These are phyloP conservation scores for Brachionus manjavacas DNA, from an alignment of 1,140 invertebrate species.

Conservation along the genomic window DNA sequence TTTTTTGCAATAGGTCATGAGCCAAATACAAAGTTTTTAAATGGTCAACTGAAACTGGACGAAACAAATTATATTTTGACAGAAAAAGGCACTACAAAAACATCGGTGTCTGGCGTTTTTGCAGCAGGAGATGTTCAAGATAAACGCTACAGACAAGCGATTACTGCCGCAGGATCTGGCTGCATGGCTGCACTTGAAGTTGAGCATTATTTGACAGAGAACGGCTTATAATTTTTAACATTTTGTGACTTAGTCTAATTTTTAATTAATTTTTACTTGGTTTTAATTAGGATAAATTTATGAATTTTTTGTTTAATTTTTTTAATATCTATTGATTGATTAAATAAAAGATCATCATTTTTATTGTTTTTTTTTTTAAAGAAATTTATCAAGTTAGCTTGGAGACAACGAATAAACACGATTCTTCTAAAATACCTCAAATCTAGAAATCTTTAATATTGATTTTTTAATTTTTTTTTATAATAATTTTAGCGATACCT, in stretches of 20 bases:
- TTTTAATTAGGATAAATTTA: background rate
- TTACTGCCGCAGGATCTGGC: slow-evolving; percentile 1
- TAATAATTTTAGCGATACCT: too few relatives aligned
- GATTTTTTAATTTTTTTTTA: too few relatives aligned
- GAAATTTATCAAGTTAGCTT: too few relatives aligned
- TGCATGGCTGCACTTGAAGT: slow-evolving; percentile 22
- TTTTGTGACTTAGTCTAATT: background rate
- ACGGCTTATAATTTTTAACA: background rate
- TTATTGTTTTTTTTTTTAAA: too few relatives aligned
- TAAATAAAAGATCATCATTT: too few relatives aligned
- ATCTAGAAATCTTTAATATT: too few relatives aligned
- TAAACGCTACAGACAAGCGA: slow-evolving; percentile 21
- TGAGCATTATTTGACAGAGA: slow-evolving; percentile 17
- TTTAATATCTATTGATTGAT: background rate
- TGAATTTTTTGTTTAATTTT: background rate
- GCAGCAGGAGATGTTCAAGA: slow-evolving; percentile 28
- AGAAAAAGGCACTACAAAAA: slow-evolving; percentile 11
- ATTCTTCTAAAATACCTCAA: too few relatives aligned
- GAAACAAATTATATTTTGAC: slow-evolving; percentile 14
- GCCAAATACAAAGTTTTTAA: slow-evolving; percentile 16
- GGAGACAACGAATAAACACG: too few relatives aligned
- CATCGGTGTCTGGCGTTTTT: slow-evolving; percentile 10
- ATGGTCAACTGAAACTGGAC: background rate
- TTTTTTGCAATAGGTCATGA: slow-evolving; percentile 28
- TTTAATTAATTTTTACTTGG: background rate